Evolutionary conservation across 2,797 vertebrate species (phyloP).

Genomic region (Hybognathus amarus): DNA sequence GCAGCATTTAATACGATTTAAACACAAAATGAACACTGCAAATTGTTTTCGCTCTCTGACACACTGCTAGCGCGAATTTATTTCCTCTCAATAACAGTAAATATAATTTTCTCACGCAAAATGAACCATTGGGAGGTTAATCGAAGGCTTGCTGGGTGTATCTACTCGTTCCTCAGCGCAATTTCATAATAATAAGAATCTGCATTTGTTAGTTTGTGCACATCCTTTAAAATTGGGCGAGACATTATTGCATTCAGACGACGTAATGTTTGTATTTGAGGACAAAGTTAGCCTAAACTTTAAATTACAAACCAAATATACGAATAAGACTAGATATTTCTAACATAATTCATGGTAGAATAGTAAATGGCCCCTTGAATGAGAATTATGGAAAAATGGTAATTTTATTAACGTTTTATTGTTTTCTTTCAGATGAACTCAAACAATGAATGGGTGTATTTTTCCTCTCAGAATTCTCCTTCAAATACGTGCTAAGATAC

Average conservation of each 20-base stretch:
- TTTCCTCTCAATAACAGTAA: conserved; percentile 40
- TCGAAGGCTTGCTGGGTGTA: conserved; percentile 20
- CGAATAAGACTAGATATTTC: neutral
- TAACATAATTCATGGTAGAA: neutral
- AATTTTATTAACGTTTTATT: neutral
- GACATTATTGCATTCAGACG: conserved; percentile 19
- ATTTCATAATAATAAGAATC: conserved; percentile 29
- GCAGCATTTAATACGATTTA: conserved; percentile 13
- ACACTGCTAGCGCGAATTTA: neutral
- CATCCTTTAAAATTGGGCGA: conserved; percentile 9
- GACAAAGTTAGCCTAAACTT: conserved; percentile 11
- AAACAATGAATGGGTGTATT: neutral
- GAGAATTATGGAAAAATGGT: neutral
- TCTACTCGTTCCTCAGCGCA: neutral
- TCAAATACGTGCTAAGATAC: neutral
- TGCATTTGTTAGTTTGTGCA: conserved; percentile 16
- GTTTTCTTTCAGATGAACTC: neutral
- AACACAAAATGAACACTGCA: conserved; percentile 9
- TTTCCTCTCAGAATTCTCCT: neutral
- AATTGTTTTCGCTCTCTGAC: conserved; percentile 18
- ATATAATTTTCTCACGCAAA: conserved; percentile 22
- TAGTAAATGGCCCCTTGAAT: neutral
- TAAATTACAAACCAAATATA: conserved; percentile 14
- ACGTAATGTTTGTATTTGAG: conserved; percentile 6
- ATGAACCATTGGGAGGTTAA: conserved; percentile 16